Evolutionary conservation across 2,113 vertebrate genomes (phyloP).

Genomic region (Xiphophorus hellerii): DNA sequence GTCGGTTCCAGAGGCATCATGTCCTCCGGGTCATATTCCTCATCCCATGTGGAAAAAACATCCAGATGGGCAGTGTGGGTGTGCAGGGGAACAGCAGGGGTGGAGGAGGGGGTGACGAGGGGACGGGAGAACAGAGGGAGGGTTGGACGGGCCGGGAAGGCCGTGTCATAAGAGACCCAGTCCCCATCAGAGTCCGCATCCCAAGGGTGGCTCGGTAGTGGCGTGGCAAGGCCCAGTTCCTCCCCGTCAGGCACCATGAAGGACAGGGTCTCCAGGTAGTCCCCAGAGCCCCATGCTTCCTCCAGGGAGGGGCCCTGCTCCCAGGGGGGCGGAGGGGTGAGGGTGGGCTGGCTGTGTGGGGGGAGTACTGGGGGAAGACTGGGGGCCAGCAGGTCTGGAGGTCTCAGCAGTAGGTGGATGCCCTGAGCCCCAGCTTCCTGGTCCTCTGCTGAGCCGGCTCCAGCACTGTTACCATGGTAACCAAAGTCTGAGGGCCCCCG

Average conservation of each 20-base stretch:
- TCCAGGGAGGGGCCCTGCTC: conserved; percentile 75
- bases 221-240: conserved; percentile 74
- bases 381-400: conserved; percentile 75
- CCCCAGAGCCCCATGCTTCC: conserved; percentile 86
- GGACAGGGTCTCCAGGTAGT: conserved; percentile 85
- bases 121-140: conserved; percentile 63
- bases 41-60: conserved; percentile 64
- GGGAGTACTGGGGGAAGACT: conserved; percentile 77
- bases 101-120: conserved; percentile 63
- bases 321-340: conserved; percentile 75
- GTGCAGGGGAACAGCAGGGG: conserved; percentile 55
- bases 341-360: conserved; percentile 73
- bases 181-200: conserved; percentile 62
- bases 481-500: conserved; percentile 34
- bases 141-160: conserved; percentile 69
- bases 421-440: conserved; percentile 77
- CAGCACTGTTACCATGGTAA: conserved; percentile 39
- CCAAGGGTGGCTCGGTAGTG: conserved; percentile 68
- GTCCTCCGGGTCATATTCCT: conserved; percentile 78
- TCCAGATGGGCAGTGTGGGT: conserved; percentile 32
- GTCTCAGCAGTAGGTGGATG: conserved; percentile 80
- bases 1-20: conserved; percentile 79
- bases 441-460: conserved; percentile 50
- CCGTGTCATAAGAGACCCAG: conserved; percentile 70
- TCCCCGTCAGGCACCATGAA: conserved; percentile 76